Evolutionary conservation across 2,888 invertebrate species (phyloP), one percentile per base, ranked within the genome.

Genomic region (Nephrotoma appendiculata): DNA sequence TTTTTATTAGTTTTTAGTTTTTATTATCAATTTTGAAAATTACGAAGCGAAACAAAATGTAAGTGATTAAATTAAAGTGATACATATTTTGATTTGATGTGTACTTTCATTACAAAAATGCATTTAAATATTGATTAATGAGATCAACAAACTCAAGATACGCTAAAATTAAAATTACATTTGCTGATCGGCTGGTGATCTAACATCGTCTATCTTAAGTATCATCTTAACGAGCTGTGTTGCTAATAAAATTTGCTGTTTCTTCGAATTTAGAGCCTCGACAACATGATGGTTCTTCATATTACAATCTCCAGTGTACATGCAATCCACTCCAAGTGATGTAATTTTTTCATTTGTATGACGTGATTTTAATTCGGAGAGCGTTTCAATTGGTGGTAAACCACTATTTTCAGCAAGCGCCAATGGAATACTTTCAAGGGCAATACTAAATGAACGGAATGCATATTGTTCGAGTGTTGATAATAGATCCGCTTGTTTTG

Each of bases 171-270:
- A 71, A 7, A 71, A 71, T 85, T 85, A 85, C 85, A 85, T 85
- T 11, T 44, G 43, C 11, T 89, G 89, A 88, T 94, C 93, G 0
- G 93, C 93, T 5, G 94, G 94, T 5, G 94, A 94, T 87, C 94
- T 95, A 71, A 99, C 97, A 91, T 99, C 99, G 91, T 99, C 99
- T 88, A 99, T 99, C 92, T 99, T 99, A 88, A 99, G 94, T 88
- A 99, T 99, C 99, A 99, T 99, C 92, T 99, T 98, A 86, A 99
- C 99, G 88, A 99, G 94, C 90, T 99, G 99, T 0, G 99, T 98
- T 31, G 99, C 99, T 89, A 99, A 93, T 45, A 98, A 93, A 87
- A 99, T 96, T 92, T 99, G 99, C 90, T 99, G 99, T 90, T 97
- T 96, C 94, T 99, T 99, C 52, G 98, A 98, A 91, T 97, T 96